Percentiles rank a stretch among this genome's conserved stretches.
Evolutionary conservation across 2,797 vertebrate genomes (phyloP).

Genomic region (Pangasius macronema): DNA sequence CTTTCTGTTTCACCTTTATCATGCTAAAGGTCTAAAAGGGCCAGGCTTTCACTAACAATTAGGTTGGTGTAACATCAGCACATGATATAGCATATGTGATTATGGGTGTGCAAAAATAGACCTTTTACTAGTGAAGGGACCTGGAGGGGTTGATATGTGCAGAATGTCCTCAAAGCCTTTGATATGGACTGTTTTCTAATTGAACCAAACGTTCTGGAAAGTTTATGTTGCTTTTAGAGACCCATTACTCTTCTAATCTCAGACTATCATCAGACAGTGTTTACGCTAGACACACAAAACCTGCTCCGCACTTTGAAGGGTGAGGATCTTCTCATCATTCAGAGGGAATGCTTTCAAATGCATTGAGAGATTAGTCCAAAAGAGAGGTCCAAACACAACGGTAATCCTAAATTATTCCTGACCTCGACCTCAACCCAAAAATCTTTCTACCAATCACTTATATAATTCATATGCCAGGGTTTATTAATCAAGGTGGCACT

Average conservation of each 20-base stretch:
- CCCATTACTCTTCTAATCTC: constrained; percentile 64
- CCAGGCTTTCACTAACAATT: constrained; percentile 30
- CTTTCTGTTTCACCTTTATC: constrained; percentile 25
- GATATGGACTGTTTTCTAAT: constrained; percentile 51
- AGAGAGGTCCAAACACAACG: constrained; percentile 20
- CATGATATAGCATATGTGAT: constrained; percentile 26
- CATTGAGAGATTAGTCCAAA: constrained; percentile 49
- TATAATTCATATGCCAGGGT: constrained; percentile 16
- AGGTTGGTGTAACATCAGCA: constrained; percentile 4
- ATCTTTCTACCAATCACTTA: constrained; percentile 36
- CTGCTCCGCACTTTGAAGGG: constrained; percentile 56
- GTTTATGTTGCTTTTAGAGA: constrained; percentile 70
- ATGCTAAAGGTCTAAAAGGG: constrained; percentile 23
- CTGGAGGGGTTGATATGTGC: constrained; percentile 48
- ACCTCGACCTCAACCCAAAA: constrained; percentile 46
- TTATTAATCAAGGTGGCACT: constrained; percentile 23
- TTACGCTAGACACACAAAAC: constrained; percentile 69
- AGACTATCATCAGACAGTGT: constrained; percentile 65
- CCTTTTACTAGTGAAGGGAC: constrained; percentile 25
- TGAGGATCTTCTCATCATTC: constrained; percentile 60
- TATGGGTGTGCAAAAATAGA: constrained; percentile 30
- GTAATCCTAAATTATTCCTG: constrained; percentile 51
- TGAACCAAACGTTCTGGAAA: constrained; percentile 51
- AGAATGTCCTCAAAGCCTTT: constrained; percentile 52
- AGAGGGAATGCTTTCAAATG: constrained; percentile 54